phyloP scores from a whole-genome alignment of 2,888 invertebrate species.

The Trichopria drosophilae region DNA sequence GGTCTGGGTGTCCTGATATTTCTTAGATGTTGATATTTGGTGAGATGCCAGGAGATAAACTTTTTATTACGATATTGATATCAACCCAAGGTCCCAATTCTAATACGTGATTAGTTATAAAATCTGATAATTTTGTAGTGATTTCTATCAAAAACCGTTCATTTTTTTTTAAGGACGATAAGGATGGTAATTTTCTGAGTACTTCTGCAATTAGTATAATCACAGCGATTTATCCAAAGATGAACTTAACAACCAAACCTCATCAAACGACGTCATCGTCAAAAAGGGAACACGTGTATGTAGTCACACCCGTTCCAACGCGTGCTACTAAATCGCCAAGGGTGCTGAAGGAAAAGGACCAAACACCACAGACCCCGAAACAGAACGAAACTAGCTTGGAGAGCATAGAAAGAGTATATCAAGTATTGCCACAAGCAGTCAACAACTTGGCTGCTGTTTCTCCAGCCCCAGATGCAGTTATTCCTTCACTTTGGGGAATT shows the following conservation, averaged over 20 bases:
- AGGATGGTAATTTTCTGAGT: too few species aligned
- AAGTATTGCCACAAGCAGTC: constrained; percentile 55
- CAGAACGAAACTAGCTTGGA: constrained; percentile 37
- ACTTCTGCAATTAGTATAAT: constrained; percentile 20
- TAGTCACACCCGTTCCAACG: constrained; percentile 81
- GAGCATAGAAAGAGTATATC: constrained; percentile 53
- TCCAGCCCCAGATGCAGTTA: constrained; percentile 48
- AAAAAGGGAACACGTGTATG: constrained; percentile 79
- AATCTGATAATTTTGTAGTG: too few species aligned
- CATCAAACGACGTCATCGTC: neutral
- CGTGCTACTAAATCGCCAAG: too few species aligned
- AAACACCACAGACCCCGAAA: constrained; percentile 26
- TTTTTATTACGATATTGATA: too few species aligned
- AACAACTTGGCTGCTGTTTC: constrained; percentile 54
- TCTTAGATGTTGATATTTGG: too few species aligned
- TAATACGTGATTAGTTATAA: too few species aligned
- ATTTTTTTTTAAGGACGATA: too few species aligned
- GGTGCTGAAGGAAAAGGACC: constrained; percentile 18
- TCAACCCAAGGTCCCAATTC: too few species aligned
- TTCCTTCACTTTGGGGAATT: constrained; percentile 53
- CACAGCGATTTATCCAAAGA: constrained; percentile 28
- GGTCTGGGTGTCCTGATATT: too few species aligned
- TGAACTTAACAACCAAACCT: neutral
- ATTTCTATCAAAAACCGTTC: too few species aligned
- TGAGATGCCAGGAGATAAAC: too few species aligned